Base-by-base conservation (phyloP, 2,888 invertebrate species). In the Agriopis marginaria region DNA sequence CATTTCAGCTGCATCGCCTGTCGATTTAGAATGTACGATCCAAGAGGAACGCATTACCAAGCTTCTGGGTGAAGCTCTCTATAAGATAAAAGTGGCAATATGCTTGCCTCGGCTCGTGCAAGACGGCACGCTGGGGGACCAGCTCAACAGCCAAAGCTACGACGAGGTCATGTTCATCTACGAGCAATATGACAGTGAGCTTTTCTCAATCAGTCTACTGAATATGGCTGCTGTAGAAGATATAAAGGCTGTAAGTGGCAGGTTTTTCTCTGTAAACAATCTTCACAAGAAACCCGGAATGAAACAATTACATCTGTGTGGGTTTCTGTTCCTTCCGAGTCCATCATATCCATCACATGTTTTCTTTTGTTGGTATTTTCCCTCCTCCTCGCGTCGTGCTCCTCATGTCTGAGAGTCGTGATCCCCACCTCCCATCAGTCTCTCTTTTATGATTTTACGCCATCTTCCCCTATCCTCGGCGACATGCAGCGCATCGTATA, bases 11-110 rank as follows among this genome's bases (percentile, higher is more conserved):
- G 70, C 70, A 54, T 75, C 75, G 0, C 75, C 75, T 11, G 45
- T 75, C 9, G 75, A 75, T 32, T 39, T 75, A 51, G 75, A 75
- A 58, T 71, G 73, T 51, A 55, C 66, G 17, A 75, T 96, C 60
- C 95, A 95, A 84, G 89, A 92, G 4, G 94, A 95, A 67, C 87
- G 95, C 32, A 91, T 95, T 53, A 89, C 94, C 0, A 92, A 92
- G 75, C 93, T 95, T 51, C 76, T 95, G 6, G 90, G 94, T 62
- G 94, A 92, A 62, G 85, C 92, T 0, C 85, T 95, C 3, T 88
- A 89, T 66, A 94, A 95, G 77, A 70, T 63, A 11, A 75, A 92
- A 72, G 78, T 95, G 12, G 87, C 92, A 1, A 77, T 93, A 7
- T 91, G 89, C 71, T 79, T 93, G 6, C 89, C 91, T 0, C 77